Base-by-base conservation (phyloP, 2,113 vertebrate genomes). In the Porphyrio hochstetteri region DNA sequence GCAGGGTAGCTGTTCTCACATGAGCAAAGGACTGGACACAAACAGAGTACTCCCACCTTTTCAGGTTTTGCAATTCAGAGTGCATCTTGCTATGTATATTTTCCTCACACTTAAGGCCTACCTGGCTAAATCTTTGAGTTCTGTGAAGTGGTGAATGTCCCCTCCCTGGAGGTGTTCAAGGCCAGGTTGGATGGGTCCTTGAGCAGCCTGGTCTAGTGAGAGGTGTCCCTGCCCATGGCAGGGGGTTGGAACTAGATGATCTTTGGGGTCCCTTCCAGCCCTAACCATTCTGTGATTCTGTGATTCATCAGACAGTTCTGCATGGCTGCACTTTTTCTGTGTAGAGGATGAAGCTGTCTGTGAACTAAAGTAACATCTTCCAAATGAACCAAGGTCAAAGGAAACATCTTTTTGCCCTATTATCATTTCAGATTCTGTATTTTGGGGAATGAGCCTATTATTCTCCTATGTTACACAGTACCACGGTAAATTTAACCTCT, bases 1-100 rank as follows among this genome's bases (percentile, higher is more conserved):
- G 13, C 53, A 31, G 4, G 0, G 16, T 38, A 55, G 52, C 27
- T 23, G 2, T 29, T 38, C 44, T 56, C 40, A 16, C 1, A 1
- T 5, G 6, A 68, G 31, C 67, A 24, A 67, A 92, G 38, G 46
- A 74, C 33, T 1, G 3, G 40, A 68, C 50, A n/a, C n/a, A n/a
- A n/a, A 57, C 16, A 70, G 38, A 57, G 50, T 48, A 29, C 31
- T 75, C 48, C 40, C 10, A 57, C 28, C 28, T 52, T 68, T 2
- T 28, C 42, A 56, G 31, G 36, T 50, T 79, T 55, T 68, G 35
- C 61, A 80, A 36, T 6, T 29, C 11, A 50, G 63, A 27, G 46
- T 23, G 0, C 25, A 38, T n/a, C 35, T 56, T 28, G 42, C 35
- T 46, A 35, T 35, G 15, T 4, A 11, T 12, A 2, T 40, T 40